Percentiles rank a stretch among this genome's conserved stretches.
Evolutionary conservation across 2,113 vertebrate species (phyloP).

Genomic region (Salvelinus sp.): DNA sequence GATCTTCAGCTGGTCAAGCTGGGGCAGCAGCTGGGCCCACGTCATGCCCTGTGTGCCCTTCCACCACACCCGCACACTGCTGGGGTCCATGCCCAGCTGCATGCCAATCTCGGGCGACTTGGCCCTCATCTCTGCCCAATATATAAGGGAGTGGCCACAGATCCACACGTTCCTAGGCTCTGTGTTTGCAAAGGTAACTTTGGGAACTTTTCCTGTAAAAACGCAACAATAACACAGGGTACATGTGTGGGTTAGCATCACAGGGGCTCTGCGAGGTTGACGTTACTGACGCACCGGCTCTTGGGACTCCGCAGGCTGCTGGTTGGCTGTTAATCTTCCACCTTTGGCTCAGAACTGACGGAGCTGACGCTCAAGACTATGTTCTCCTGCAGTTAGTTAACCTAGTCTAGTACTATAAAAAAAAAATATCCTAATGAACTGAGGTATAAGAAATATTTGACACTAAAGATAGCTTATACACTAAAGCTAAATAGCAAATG

Average conservation of each 20-base stretch:
- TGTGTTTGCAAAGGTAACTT: constrained; percentile 35
- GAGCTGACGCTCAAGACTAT: constrained; percentile 16
- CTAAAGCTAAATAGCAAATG: too few species aligned
- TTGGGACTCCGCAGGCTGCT: background rate
- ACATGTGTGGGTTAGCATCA: constrained; percentile 13
- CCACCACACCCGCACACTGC: constrained; percentile 73
- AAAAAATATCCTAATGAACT: background rate
- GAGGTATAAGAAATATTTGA: too few species aligned
- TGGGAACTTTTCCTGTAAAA: constrained; percentile 64
- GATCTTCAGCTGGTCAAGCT: constrained; percentile 69
- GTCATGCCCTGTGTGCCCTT: constrained; percentile 76
- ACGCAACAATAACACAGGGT: constrained; percentile 51
- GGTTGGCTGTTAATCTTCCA: background rate
- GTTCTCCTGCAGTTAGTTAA: background rate
- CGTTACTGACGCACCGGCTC: background rate
- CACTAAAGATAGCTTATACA: background rate
- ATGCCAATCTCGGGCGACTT: constrained; percentile 76
- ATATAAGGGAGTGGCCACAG: constrained; percentile 78
- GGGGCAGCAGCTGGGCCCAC: constrained; percentile 76
- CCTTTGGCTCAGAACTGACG: background rate
- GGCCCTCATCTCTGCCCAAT: constrained; percentile 78
- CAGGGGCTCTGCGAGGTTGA: background rate
- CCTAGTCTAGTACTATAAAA: background rate
- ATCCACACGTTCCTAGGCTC: constrained; percentile 79
- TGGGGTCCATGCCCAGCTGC: constrained; percentile 77